Conservation (phyloP, 1,140 invertebrate species). For the Parapsyche elsis region DNA sequence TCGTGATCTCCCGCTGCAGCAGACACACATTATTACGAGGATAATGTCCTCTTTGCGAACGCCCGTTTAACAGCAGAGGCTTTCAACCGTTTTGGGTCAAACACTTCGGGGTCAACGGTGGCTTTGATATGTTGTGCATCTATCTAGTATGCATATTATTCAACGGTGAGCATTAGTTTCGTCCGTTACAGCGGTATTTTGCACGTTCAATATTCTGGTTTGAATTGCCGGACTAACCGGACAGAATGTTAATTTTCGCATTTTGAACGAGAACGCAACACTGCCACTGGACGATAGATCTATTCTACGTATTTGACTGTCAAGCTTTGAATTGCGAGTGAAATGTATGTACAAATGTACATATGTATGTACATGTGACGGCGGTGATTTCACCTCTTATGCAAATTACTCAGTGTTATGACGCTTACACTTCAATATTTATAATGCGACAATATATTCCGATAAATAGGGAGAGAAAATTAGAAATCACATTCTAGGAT, state of each 20-base stretch:
- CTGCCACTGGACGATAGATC: too few relatives aligned
- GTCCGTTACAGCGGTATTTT: constrained; percentile 16
- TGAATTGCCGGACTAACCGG: neutral
- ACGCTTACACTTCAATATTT: too few relatives aligned
- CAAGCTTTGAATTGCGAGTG: too few relatives aligned
- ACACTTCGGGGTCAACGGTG: neutral
- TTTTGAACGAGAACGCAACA: neutral
- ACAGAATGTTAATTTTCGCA: neutral
- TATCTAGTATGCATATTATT: neutral
- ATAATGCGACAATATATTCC: too few relatives aligned
- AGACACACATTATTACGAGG: too few relatives aligned
- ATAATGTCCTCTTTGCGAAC: too few relatives aligned
- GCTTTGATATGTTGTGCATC: neutral
- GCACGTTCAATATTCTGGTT: neutral
- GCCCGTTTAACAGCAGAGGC: too few relatives aligned
- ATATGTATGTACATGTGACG: too few relatives aligned
- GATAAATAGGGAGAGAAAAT: constrained; percentile 5
- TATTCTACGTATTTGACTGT: too few relatives aligned
- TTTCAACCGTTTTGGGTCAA: too few relatives aligned
- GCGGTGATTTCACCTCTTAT: constrained; percentile 1
- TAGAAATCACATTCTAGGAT: neutral
- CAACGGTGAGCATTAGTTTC: neutral
- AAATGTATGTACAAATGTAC: too few relatives aligned
- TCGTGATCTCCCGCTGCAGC: neutral
- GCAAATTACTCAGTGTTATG: neutral